These are phyloP conservation scores for Drosophila mimetica DNA, from an alignment of 2,888 invertebrate genomes.

Conservation along the genomic window DNA sequence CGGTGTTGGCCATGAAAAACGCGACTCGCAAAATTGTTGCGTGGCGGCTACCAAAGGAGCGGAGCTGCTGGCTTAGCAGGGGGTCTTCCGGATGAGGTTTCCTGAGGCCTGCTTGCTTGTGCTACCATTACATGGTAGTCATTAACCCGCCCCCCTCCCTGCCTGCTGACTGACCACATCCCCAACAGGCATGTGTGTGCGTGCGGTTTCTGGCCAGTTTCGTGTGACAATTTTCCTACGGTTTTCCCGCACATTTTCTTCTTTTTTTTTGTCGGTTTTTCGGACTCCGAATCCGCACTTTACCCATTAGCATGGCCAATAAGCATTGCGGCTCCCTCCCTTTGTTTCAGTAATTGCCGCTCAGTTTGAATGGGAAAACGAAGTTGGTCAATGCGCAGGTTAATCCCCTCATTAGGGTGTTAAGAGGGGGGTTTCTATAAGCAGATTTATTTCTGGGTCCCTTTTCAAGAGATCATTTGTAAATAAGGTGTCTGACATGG, in stretches of 20 bases:
- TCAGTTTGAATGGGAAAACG: slow-evolving; percentile 39
- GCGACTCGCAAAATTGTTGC: slow-evolving; percentile 46
- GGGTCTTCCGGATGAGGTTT: slow-evolving; percentile 9
- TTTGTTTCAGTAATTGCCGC: slow-evolving; percentile 55
- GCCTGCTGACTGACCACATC: slow-evolving; percentile 6
- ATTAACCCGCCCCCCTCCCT: slow-evolving; percentile 26
- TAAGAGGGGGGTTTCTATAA: background rate
- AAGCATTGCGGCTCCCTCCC: slow-evolving; percentile 24
- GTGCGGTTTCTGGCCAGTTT: slow-evolving; percentile 25
- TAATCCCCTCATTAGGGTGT: slow-evolving; percentile 33
- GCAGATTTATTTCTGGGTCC: background rate
- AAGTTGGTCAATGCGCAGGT: slow-evolving; percentile 36
- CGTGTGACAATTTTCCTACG: slow-evolving; percentile 32
- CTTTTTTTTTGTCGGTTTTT: slow-evolving; percentile 17
- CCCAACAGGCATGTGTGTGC: slow-evolving; percentile 4
- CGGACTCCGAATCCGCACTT: slow-evolving; percentile 23
- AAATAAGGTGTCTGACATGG: background rate
- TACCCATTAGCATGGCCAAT: slow-evolving; percentile 37
- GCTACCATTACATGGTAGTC: slow-evolving; percentile 26
- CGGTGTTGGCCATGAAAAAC: slow-evolving; percentile 42
- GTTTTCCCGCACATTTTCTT: slow-evolving; percentile 20
- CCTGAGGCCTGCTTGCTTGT: slow-evolving; percentile 15
- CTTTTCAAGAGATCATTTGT: too few species aligned
- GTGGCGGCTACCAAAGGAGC: slow-evolving; percentile 35
- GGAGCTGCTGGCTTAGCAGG: slow-evolving; percentile 18